Base-by-base conservation (phyloP, 37 sponge, comb jelly and placozoan species). In the Spongia lamella region DNA sequence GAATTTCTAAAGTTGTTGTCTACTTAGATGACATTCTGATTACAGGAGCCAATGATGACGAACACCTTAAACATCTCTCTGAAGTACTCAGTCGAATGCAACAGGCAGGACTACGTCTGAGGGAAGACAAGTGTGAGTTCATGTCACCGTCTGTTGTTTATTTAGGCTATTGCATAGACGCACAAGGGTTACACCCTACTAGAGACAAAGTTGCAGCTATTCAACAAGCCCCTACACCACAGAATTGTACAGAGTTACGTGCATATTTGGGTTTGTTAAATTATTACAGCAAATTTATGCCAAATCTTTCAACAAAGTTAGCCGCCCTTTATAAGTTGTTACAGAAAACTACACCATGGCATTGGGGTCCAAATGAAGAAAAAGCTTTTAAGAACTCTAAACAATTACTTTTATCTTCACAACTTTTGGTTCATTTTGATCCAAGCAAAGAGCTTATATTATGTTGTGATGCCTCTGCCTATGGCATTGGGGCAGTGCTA, bases 1-100 rank as follows among this genome's bases (percentile, higher is more conserved):
- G 79, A 21, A 79, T 79, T 11, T 59, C 68, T 2, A 47, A 39
- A 22, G 70, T 79, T 16, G 50, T 60, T 2, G 61, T 79, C 14
- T 79, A 79, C 39, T 21, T 68, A 19, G 79, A 79, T 53, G 79
- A 79, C 53, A 69, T 79, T 9, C 60, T 79, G 40, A 27, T 79
- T 29, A 53, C 79, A 24, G 69, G 58, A 39, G 27, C 26, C 14
- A 69, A 19, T 30, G 34, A 68, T 6, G 40, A 51, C n/a, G 79
- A 67, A 29, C 70, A 79, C 29, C 6, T 68, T 0, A 11, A 31
- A 7, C 29, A 17, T 17, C 15, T 79, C 27, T 19, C 31, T 26
- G 39, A 68, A n/a, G 79, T 79, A 7, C 29, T 79, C n/a, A 21
- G 13, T 34, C 39, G 58, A 21, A 38, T 67, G 11, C 26, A 68